Conservation (phyloP, 1,140 invertebrate species). For the Ctenoplectra terminalis region DNA sequence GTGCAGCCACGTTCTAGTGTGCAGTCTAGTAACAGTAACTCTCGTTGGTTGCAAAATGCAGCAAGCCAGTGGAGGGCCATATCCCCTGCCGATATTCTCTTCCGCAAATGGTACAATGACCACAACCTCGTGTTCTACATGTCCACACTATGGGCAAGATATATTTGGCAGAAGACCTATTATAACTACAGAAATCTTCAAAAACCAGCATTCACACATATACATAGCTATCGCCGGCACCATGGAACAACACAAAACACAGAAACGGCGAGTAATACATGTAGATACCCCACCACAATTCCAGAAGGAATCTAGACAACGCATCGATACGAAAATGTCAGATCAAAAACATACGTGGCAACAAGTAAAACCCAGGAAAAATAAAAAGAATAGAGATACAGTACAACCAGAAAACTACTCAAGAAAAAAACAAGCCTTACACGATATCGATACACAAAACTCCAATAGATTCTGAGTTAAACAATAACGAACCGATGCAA, state of each 20-base stretch:
- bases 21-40: background rate
- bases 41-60: slow-evolving; percentile 3
- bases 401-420: background rate
- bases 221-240: background rate
- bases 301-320: background rate
- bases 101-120: background rate
- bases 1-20: background rate
- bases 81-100: background rate
- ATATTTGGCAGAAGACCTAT: background rate
- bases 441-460: background rate
- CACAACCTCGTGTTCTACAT: background rate
- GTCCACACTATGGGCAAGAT: background rate
- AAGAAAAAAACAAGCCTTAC: background rate
- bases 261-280: slow-evolving; percentile 8
- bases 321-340: background rate
- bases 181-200: background rate
- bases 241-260: background rate
- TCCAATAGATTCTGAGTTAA: background rate
- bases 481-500: background rate
- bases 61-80: background rate
- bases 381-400: background rate
- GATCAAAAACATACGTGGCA: slow-evolving; percentile 4
- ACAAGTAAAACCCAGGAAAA: background rate
- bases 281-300: background rate
- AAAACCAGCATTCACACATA: background rate